Percentiles rank a stretch among this genome's conserved stretches.
phyloP scores from a whole-genome alignment of 2,888 invertebrate species.

The Ashinkailepas kermadecensis region DNA sequence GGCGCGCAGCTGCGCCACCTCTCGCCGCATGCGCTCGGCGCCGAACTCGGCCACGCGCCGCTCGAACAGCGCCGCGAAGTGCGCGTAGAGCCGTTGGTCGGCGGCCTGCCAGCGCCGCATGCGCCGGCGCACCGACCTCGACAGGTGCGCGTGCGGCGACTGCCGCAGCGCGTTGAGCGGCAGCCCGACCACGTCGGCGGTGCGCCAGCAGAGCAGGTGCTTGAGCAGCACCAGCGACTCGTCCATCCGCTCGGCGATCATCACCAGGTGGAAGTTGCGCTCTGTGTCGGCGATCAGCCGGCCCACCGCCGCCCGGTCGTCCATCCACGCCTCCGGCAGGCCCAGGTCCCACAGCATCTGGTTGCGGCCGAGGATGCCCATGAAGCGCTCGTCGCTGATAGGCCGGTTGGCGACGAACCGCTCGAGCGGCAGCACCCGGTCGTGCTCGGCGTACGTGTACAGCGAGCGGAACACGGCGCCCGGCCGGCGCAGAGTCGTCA shows the following conservation, averaged over 20 bases:
- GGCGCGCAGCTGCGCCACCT: slow-evolving; percentile 27
- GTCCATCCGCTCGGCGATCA: slow-evolving; percentile 39
- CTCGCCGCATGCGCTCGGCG: slow-evolving; percentile 27
- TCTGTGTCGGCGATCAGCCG: slow-evolving; percentile 36
- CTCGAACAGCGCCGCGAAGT: slow-evolving; percentile 29
- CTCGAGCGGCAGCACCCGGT: slow-evolving; percentile 27
- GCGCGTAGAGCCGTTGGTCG: slow-evolving; percentile 30
- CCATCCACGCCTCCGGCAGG: slow-evolving; percentile 34
- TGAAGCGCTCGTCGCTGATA: slow-evolving; percentile 16
- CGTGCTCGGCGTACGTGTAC: slow-evolving; percentile 36
- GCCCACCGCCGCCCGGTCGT: slow-evolving; percentile 32
- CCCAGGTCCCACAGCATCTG: slow-evolving; percentile 40
- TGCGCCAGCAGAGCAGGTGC: slow-evolving; percentile 38
- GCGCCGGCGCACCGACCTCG: slow-evolving; percentile 30
- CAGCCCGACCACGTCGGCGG: slow-evolving; percentile 37
- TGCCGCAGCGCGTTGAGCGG: slow-evolving; percentile 36
- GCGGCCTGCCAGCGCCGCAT: slow-evolving; percentile 34
- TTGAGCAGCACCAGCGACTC: slow-evolving; percentile 38
- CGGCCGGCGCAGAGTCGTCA: slow-evolving; percentile 38
- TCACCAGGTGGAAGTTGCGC: slow-evolving; percentile 38
- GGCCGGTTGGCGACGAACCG: neutral
- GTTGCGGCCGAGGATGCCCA: slow-evolving; percentile 37
- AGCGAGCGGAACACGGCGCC: slow-evolving; percentile 37
- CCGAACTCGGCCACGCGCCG: slow-evolving; percentile 28
- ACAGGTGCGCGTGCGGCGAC: slow-evolving; percentile 32